These are phyloP conservation scores for Apis cerana DNA, from an alignment of 1,140 invertebrate genomes.

Conservation along the genomic window DNA sequence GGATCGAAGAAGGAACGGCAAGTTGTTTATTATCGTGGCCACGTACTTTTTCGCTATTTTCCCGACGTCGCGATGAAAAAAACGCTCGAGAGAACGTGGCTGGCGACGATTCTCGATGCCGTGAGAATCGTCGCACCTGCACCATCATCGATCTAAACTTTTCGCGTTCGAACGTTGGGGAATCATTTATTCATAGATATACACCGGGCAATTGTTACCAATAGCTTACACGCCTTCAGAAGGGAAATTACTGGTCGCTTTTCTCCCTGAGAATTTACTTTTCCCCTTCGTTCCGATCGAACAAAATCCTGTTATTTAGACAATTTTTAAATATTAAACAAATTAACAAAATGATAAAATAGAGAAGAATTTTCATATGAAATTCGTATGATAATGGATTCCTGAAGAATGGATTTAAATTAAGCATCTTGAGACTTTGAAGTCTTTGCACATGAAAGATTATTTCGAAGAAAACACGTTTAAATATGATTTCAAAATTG, in stretches of 20 bases:
- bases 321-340: too few species aligned
- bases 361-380: too few species aligned
- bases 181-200: constrained; percentile 62
- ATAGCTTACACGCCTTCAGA: not conserved
- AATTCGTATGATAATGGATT: too few species aligned
- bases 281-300: not conserved
- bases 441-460: too few species aligned
- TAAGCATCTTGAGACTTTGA: too few species aligned
- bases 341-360: too few species aligned
- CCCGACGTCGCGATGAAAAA: constrained; percentile 7
- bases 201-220: constrained; percentile 50
- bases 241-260: constrained; percentile 27
- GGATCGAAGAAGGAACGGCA: not conserved
- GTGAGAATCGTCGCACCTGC: constrained; percentile 57
- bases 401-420: too few species aligned
- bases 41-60: not conserved
- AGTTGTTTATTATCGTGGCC: constrained; percentile 42
- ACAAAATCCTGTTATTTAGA: not conserved
- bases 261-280: constrained; percentile 1
- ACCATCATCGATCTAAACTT: constrained; percentile 50
- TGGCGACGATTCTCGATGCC: constrained; percentile 32
- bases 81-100: not conserved
- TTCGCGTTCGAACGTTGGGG: constrained; percentile 54
- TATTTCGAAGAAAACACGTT: too few species aligned
- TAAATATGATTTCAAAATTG: too few species aligned